These are phyloP conservation scores for Ranitomeya imitator DNA, from an alignment of 2,113 vertebrate genomes.

Conservation along the genomic window DNA sequence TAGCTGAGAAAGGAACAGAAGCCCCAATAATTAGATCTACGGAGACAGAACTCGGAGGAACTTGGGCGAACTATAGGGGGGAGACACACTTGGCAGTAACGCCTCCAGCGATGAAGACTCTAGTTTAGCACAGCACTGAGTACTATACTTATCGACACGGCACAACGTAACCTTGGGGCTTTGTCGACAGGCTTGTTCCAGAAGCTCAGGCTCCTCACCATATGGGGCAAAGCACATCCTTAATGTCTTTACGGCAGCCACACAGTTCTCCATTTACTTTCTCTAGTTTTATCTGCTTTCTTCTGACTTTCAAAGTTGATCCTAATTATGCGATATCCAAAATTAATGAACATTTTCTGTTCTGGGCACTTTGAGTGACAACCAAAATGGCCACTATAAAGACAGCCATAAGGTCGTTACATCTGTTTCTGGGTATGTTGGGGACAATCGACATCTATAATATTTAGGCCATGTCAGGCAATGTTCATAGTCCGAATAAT, in stretches of 20 bases:
- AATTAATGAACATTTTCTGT: not conserved
- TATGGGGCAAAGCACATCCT: slow-evolving; percentile 51
- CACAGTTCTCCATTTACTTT: slow-evolving; percentile 20
- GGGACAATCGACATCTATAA: no score
- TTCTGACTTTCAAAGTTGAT: slow-evolving; percentile 19
- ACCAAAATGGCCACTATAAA: not conserved
- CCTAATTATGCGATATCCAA: slow-evolving; percentile 18
- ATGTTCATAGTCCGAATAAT: no score
- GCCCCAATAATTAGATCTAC: slow-evolving; percentile 30
- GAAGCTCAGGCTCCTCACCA: slow-evolving; percentile 31
- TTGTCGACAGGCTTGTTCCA: slow-evolving; percentile 49
- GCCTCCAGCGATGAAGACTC: slow-evolving; percentile 24
- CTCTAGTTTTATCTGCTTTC: not conserved
- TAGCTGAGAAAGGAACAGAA: not conserved
- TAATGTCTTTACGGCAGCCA: slow-evolving; percentile 24
- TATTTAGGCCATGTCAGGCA: no score
- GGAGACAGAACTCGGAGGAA: not conserved
- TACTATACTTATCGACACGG: slow-evolving; percentile 9
- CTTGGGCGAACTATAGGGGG: slow-evolving; percentile 36
- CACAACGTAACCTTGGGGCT: slow-evolving; percentile 37
- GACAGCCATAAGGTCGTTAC: not conserved
- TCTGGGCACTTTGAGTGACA: not conserved
- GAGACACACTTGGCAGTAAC: slow-evolving; percentile 35
- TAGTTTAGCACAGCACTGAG: slow-evolving; percentile 20
- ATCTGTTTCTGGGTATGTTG: no score